These are phyloP conservation scores for Apogon talboti DNA, from an alignment of 2,797 vertebrate species.

Conservation along the genomic window DNA sequence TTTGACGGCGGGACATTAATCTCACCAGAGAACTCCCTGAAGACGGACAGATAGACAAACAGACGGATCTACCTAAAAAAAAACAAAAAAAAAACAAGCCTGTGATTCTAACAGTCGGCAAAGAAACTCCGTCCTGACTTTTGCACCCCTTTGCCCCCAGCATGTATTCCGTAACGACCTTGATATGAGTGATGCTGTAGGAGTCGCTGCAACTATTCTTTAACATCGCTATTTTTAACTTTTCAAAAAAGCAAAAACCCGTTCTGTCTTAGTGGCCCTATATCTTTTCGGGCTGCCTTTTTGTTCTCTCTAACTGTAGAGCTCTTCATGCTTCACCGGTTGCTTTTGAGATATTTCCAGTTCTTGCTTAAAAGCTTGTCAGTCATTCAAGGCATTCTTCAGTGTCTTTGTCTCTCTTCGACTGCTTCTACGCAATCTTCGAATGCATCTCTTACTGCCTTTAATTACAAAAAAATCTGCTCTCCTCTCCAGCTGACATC, in stretches of 20 bases:
- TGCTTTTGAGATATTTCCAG: conserved; percentile 56
- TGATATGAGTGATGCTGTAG: conserved; percentile 1
- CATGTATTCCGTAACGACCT: conserved; percentile 12
- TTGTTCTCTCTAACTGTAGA: conserved; percentile 25
- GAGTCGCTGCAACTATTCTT: conserved; percentile 5
- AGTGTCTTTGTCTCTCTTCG: conserved; percentile 39
- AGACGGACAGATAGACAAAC: conserved; percentile 52
- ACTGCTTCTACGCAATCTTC: conserved; percentile 14
- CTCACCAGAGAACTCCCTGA: conserved; percentile 48
- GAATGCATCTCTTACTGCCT: conserved; percentile 24
- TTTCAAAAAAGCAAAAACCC: conserved; percentile 30
- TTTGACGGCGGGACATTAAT: conserved; percentile 72
- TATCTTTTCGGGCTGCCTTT: conserved; percentile 25
- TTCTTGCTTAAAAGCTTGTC: conserved; percentile 54
- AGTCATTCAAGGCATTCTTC: conserved; percentile 45
- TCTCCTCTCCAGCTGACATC: conserved; percentile 32
- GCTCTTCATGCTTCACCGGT: conserved; percentile 53
- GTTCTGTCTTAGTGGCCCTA: not conserved
- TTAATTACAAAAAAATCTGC: conserved; percentile 33
- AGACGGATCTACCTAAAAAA: conserved; percentile 43
- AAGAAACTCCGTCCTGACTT: not conserved
- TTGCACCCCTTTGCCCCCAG: not conserved
- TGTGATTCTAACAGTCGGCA: conserved; percentile 29
- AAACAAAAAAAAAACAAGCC: too few species aligned
- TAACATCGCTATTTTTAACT: conserved; percentile 11